Base-by-base conservation (phyloP, 53 echinoderm and acorn worm species). In the Glandiceps talaboti region DNA sequence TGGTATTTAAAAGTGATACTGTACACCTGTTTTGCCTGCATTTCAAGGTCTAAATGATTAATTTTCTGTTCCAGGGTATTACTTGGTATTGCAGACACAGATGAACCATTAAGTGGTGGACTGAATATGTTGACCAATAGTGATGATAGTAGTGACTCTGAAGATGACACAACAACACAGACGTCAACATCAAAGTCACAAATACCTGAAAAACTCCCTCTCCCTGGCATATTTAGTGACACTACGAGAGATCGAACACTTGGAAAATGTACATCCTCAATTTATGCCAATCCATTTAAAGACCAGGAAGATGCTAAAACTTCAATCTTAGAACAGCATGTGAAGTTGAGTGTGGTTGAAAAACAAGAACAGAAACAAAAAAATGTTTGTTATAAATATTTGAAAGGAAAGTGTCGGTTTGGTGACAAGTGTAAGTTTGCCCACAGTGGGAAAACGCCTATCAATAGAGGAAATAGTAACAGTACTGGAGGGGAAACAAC, bases 311-410 rank as follows among this genome's bases (percentile, higher is more conserved):
- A 93, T 74, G 82, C 87, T 27, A 77, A 88, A 74, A 83, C 89
- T 12, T 90, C 90, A 33, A 93, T 93, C 32, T 28, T 93, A 27
- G 93, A 93, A 79, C 87, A 93, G 80, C 93, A 93, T 75, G 93
- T 93, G 74, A 93, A 93, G 80, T 72, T 93, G 74, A 45, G 64
- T 20, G 88, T 86, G 30, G 74, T 83, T 30, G 87, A 87, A 33
- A 82, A 79, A 64, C 77, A 80, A 25, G 83, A 78, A 14, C 77
- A 79, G 1, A 81, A 81, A 33, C 30, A 83, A 28, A 89, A 90
- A 73, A 86, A 86, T 27, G 78, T 93, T 20, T 93, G 93, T 75
- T 90, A 85, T 78, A 93, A 88, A 77, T 93, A 87, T 33, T 88
- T 83, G 80, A 90, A 88, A 73, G 90, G 90, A 29, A 77, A 81